Base-by-base conservation (phyloP, 2,113 vertebrate species). In the Burhinus oedicnemus region DNA sequence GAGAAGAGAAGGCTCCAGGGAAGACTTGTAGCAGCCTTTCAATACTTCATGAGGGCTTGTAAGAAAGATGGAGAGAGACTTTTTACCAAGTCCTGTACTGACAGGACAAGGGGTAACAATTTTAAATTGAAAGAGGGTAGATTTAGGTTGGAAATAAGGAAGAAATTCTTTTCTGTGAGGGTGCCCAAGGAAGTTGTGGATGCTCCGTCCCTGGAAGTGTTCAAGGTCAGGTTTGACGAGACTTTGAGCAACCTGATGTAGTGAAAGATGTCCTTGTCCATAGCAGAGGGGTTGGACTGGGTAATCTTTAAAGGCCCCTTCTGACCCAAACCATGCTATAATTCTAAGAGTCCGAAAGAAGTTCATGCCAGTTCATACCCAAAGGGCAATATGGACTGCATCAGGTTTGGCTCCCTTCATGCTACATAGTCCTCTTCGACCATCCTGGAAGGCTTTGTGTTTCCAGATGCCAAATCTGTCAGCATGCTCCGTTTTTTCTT, bases 31-130 rank as follows among this genome's bases (percentile, higher is more conserved):
- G 38, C 5, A 19, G 11, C 20, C 38, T 74, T 25, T n/a, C 6
- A 42, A 3, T 42, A n/a, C 36, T 60, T 77, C 30, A 58, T 11
- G 20, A 3, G 13, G 16, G 7, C 60, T 75, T 75, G 17, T 17
- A 42, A 49, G 17, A 36, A 47, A 55, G 30, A n/a, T 34, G 21
- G 54, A 32, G 19, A 54, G 3, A 49, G 27, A 58, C 18, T 30
- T 68, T 60, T 86, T 81, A 55, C 3, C 2, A 32, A 62, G 25
- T 4, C 3, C 30, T 55, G 17, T 23, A 62, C 51, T 26, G 54
- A 27, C 1, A 61, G 40, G 15, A 36, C 14, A 68, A 26, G 17
- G 20, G 5, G 11, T 2, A 54, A 64, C 2, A 2, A 8, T 27
- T 75, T 75, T 75, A 75, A 81, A 77, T 6, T n/a, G 36, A 52